Base-by-base conservation (phyloP, 2,113 vertebrate genomes). In the Ammodramus savannarum region DNA sequence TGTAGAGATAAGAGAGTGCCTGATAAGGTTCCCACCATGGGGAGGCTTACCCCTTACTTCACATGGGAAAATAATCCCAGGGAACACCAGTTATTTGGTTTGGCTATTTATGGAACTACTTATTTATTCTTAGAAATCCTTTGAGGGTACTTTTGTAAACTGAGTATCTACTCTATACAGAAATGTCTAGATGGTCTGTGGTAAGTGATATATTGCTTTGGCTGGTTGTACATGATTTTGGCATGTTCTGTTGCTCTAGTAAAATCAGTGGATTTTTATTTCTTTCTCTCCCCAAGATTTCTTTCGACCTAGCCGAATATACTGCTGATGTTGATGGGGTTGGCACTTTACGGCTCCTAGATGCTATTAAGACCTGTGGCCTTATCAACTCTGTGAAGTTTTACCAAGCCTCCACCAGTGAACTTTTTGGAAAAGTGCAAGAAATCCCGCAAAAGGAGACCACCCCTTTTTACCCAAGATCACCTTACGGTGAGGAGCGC, bases 341-440 rank as follows among this genome's bases (percentile, higher is more conserved):
- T 44, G 99, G 99, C 16, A 99, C 99, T 11, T 97, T 99, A 63
- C 98, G 99, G 23, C 98, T 99, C 71, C 93, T 99, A 89, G 99
- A 99, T 86, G 99, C 99, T 41, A 97, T 99, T 46, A 99, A 99
- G 97, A 99, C 99, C 7, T 99, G 99, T 58, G 99, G 99, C 69
- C 98, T 99, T 95, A 99, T 99, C 95, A 97, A 97, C 90, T 98
- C 96, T 22, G 98, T 99, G 48, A 99, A 98, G 72, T 99, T 99
- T 98, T 99, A 99, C 97, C 99, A 99, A 98, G 99, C 99, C 79
- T 99, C 99, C 61, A 99, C 99, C 71, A 99, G 99, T 80, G 99
- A 99, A 96, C 98, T 99, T 59, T 99, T 98, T 44, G 99, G 99
- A 85, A 99, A 99, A 98, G 99, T 99, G 69, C 99, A 99, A 97